Base-by-base conservation (phyloP, 1,140 invertebrate species). In the Glossosoma conforme region DNA sequence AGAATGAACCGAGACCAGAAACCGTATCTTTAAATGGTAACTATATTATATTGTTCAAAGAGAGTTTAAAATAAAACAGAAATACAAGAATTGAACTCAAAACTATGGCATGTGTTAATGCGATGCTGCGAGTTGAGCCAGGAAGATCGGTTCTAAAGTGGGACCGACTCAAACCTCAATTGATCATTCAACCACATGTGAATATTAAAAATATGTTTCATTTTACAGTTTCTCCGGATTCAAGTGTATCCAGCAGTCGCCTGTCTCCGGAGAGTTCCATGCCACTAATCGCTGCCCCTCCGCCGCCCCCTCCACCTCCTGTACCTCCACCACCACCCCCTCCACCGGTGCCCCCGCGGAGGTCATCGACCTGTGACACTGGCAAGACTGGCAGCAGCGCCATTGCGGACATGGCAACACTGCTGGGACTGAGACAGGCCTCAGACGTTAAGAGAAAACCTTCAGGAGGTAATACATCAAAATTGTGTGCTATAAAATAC, bases 381-480 rank as follows among this genome's bases (percentile, higher is more conserved):
- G 37, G 28, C n/a, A 56, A 58, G 33, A 59, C 68, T 49, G 50
- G 62, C 21, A 63, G 60, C 11, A 70, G 66, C 1, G 74, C 73
- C 0, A 66, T 75, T 1, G 64, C 67, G 1, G 78, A 81, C 44
- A 80, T 84, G 77, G 79, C 79, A 4, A 77, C 74, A 41, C 71
- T 82, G 62, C 63, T 83, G 25, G 78, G 77, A 3, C 71, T 72
- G 14, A 71, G 65, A 61, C 52, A 72, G 64, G 63, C 70, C 64
- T 65, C 57, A 49, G 25, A 65, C 59, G 68, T 63, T 60, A 72
- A 66, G 48, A 47, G 53, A 47, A 67, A 59, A n/a, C 66, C 68
- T 8, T 59, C 59, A 35, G 62, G 59, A 56, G 64, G 65, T 68
- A 52, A 52, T n/a, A n/a, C n/a, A n/a, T n/a, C n/a, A n/a, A n/a